A percentile compares a stretch with the other conserved stretches of the same genome.
Conservation (phyloP, 2,888 invertebrate species). For the Trissoscelio sp. region DNA sequence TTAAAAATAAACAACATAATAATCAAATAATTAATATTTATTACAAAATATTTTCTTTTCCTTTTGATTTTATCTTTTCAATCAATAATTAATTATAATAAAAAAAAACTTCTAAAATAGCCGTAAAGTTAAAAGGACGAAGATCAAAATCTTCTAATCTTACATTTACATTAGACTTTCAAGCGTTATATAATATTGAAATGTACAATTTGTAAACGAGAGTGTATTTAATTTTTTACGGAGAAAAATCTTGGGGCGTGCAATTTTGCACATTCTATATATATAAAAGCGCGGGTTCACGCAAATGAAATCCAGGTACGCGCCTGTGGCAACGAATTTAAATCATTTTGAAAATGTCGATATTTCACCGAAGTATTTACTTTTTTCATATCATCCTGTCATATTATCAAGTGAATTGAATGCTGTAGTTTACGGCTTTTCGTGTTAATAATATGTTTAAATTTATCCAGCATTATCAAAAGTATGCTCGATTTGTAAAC, state of each 20-base stretch:
- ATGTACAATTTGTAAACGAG: constrained; percentile 5
- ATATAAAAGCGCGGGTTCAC: constrained; percentile 10
- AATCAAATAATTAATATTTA: too few species aligned
- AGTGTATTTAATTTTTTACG: constrained; percentile 35
- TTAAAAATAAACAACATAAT: too few species aligned
- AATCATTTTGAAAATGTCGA: constrained; percentile 46
- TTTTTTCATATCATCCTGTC: constrained; percentile 27
- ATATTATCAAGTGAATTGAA: constrained; percentile 14
- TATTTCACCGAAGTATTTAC: constrained; percentile 26
- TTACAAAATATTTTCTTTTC: too few species aligned
- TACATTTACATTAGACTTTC: not conserved
- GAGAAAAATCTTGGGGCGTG: constrained; percentile 23
- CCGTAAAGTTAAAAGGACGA: too few species aligned
- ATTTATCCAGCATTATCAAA: not conserved
- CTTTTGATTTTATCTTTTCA: too few species aligned
- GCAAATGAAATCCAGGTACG: constrained; percentile 36
- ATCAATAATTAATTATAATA: too few species aligned
- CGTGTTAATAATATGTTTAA: constrained; percentile 14
- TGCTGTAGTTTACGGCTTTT: not conserved
- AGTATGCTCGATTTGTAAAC: not conserved
- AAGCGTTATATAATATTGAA: not conserved
- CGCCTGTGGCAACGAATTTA: constrained; percentile 44
- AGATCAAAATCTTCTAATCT: too few species aligned
- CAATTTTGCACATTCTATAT: constrained; percentile 31
- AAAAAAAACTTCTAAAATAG: too few species aligned